These are phyloP conservation scores for Syritta pipiens DNA, from an alignment of 2,888 invertebrate genomes.

Conservation along the genomic window DNA sequence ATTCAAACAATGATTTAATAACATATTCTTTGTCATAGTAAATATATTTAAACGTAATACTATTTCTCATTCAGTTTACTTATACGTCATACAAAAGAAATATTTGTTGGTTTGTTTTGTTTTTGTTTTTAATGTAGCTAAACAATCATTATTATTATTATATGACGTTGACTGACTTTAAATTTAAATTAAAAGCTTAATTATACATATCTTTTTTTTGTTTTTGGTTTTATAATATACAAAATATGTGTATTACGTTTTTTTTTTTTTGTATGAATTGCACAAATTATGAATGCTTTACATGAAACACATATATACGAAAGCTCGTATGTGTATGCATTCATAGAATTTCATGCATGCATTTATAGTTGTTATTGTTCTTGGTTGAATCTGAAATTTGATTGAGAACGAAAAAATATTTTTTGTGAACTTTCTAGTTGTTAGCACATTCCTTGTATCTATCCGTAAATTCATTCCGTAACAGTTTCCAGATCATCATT, in stretches of 20 bases:
- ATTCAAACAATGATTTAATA: slow-evolving; percentile 35
- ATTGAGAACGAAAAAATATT: slow-evolving; percentile 12
- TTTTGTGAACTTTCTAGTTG: slow-evolving; percentile 12
- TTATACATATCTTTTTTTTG: not conserved
- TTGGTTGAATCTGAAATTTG: slow-evolving; percentile 21
- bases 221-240: slow-evolving; percentile 17
- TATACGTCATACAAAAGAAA: slow-evolving; percentile 10
- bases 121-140: no score
- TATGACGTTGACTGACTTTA: slow-evolving; percentile 33
- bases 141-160: slow-evolving; percentile 34
- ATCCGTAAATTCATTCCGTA: slow-evolving; percentile 41
- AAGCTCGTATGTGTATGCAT: not conserved
- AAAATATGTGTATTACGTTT: slow-evolving; percentile 28
- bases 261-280: slow-evolving; percentile 33
- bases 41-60: slow-evolving; percentile 29
- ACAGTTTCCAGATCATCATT: slow-evolving; percentile 63
- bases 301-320: slow-evolving; percentile 27
- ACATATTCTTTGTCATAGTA: slow-evolving; percentile 43
- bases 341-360: not conserved
- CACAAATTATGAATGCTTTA: slow-evolving; percentile 49
- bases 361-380: slow-evolving; percentile 39
- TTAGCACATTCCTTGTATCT: slow-evolving; percentile 12
- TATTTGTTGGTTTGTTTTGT: no score
- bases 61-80: slow-evolving; percentile 26
- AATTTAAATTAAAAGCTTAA: slow-evolving; percentile 21